These are phyloP conservation scores for Anneissia japonica DNA, from an alignment of 35 echinoderm and acorn worm genomes.

Conservation along the genomic window DNA sequence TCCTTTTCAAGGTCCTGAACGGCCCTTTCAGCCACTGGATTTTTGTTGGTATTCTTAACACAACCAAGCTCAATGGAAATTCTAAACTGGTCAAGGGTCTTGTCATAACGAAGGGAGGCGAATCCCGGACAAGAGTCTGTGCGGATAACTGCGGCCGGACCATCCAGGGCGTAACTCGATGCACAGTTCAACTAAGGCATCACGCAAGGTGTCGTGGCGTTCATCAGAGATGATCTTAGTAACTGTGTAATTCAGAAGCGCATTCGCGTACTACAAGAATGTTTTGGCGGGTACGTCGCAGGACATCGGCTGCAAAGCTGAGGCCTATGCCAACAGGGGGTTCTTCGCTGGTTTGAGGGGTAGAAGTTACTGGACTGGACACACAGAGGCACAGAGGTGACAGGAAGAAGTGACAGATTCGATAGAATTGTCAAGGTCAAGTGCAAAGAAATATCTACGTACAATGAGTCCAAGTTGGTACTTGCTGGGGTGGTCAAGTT, in stretches of 20 bases:
- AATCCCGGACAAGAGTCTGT: not conserved
- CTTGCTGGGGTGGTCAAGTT: not conserved
- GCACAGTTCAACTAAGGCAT: not conserved
- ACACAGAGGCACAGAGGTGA: not conserved
- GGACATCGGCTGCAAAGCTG: constrained; percentile 49
- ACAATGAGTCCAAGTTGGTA: not conserved
- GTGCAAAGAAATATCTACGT: not conserved
- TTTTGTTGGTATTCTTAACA: constrained; percentile 58
- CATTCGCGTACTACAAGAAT: too few relatives aligned
- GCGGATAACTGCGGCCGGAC: not conserved
- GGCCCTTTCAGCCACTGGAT: constrained; percentile 57
- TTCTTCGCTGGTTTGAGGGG: too few relatives aligned
- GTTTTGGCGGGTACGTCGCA: constrained; percentile 42
- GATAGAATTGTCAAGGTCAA: not conserved
- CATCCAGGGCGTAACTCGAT: not conserved
- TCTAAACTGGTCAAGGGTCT: not conserved
- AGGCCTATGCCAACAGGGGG: constrained; percentile 39
- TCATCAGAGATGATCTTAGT: not conserved
- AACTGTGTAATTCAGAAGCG: too few relatives aligned
- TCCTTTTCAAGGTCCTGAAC: constrained; percentile 62
- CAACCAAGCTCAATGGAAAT: constrained; percentile 49
- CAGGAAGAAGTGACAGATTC: not conserved
- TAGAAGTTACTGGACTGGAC: not conserved
- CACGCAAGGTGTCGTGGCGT: not conserved
- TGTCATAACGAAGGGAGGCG: not conserved